Evolutionary conservation across 2,888 invertebrate species (phyloP).

Genomic region (Plagodis dolabraria): DNA sequence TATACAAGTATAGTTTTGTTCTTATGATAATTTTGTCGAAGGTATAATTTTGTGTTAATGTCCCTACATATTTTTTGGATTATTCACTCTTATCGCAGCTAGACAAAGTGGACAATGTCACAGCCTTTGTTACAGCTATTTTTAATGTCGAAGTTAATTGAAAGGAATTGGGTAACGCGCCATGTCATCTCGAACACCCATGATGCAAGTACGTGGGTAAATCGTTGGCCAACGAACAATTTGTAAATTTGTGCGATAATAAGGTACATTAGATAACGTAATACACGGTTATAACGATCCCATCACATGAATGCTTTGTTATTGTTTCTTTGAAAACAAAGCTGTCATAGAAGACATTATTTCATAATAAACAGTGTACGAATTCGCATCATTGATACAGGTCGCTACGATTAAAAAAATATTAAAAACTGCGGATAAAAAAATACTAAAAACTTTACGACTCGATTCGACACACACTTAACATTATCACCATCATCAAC

Average conservation of each 20-base stretch:
- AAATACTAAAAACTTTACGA: too few species aligned
- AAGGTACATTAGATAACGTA: conserved; percentile 25
- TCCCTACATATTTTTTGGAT: too few species aligned
- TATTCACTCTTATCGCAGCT: conserved; percentile 5
- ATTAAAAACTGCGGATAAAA: not conserved
- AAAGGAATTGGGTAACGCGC: conserved; percentile 53
- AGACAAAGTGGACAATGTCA: not conserved
- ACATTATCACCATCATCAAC: too few species aligned
- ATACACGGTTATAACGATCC: conserved; percentile 19
- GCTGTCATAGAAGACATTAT: conserved; percentile 1
- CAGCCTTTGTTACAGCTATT: conserved; percentile 1
- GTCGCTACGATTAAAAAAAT: not conserved
- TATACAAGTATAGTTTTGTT: not conserved
- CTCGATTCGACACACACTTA: too few species aligned
- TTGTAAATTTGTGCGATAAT: conserved; percentile 24
- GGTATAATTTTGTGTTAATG: not conserved
- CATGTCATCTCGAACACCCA: conserved; percentile 45
- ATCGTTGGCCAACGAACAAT: conserved; percentile 37
- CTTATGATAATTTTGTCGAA: conserved; percentile 5
- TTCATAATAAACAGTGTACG: conserved; percentile 3
- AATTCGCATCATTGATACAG: not conserved
- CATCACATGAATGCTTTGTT: conserved; percentile 19
- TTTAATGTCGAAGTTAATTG: conserved; percentile 40
- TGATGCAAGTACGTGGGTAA: conserved; percentile 37
- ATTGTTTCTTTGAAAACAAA: conserved; percentile 19